Evolutionary conservation across 2,888 invertebrate species (phyloP).

Genomic region (Yponomeuta malinellus): DNA sequence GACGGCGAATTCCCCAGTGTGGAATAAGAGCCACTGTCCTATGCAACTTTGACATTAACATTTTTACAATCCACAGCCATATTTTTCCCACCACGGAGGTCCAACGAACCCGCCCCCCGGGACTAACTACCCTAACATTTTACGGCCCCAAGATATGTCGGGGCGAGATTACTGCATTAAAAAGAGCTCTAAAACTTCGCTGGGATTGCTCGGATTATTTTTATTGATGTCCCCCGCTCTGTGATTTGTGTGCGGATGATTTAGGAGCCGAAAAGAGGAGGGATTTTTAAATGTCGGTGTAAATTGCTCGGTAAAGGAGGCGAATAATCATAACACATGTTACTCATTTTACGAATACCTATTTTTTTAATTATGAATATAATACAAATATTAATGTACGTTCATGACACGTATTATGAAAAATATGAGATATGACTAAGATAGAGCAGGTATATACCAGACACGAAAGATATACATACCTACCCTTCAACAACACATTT

Average conservation of each 20-base stretch:
- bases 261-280: not conserved
- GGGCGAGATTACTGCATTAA: constrained; percentile 14
- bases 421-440: too few species aligned
- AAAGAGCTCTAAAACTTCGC: constrained; percentile 14
- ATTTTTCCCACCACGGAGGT: not conserved
- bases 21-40: not conserved
- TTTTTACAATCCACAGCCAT: not conserved
- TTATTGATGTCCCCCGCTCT: constrained; percentile 8
- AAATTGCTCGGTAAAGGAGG: not conserved
- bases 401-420: too few species aligned
- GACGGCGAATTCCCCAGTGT: too few species aligned
- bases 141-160: constrained; percentile 13
- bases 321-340: not conserved
- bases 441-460: too few species aligned
- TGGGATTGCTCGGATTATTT: constrained; percentile 10
- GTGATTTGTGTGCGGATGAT: constrained; percentile 8
- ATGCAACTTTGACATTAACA: not conserved
- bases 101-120: not conserved
- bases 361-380: too few species aligned
- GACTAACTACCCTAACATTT: not conserved
- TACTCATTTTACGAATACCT: not conserved
- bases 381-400: too few species aligned
- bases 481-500: too few species aligned
- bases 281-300: not conserved
- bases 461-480: too few species aligned